These are phyloP conservation scores for Andricus curvator DNA, from an alignment of 2,888 invertebrate genomes.

Conservation along the genomic window DNA sequence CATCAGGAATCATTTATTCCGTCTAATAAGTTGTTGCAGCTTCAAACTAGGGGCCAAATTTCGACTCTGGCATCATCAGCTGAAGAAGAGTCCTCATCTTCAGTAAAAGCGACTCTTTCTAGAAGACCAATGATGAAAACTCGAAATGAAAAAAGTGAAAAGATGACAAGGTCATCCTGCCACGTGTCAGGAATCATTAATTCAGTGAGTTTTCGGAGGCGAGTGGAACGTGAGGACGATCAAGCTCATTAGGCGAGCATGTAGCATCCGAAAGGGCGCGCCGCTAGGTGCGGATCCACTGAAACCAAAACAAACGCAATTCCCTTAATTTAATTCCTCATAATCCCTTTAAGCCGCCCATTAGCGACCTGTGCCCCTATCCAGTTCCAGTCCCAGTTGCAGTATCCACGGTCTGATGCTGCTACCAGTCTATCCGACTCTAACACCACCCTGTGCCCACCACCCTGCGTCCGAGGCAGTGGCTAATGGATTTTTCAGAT, in stretches of 20 bases:
- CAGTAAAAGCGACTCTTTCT: too few relatives aligned
- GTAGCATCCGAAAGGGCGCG: slow-evolving; percentile 43
- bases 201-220: neutral
- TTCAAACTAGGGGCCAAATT: too few relatives aligned
- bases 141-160: too few relatives aligned
- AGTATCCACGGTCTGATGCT: neutral
- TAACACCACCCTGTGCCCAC: slow-evolving; percentile 28
- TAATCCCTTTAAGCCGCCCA: slow-evolving; percentile 72
- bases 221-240: slow-evolving; percentile 2
- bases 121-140: too few relatives aligned
- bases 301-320: slow-evolving; percentile 66
- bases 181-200: slow-evolving; percentile 32
- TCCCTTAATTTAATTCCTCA: slow-evolving; percentile 71
- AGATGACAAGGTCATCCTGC: slow-evolving; percentile 3
- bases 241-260: slow-evolving; percentile 62
- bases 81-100: too few relatives aligned
- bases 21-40: too few relatives aligned
- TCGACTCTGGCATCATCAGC: too few relatives aligned
- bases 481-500: slow-evolving; percentile 75
- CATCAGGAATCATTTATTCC: too few relatives aligned
- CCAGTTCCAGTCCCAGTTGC: slow-evolving; percentile 41
- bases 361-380: slow-evolving; percentile 61
- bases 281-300: slow-evolving; percentile 36
- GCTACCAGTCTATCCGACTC: slow-evolving; percentile 29
- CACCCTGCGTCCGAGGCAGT: slow-evolving; percentile 50